Evolutionary conservation across 2,888 invertebrate genomes (phyloP), one percentile per base, ranked within the genome.

Genomic region (Erynnis tages): DNA sequence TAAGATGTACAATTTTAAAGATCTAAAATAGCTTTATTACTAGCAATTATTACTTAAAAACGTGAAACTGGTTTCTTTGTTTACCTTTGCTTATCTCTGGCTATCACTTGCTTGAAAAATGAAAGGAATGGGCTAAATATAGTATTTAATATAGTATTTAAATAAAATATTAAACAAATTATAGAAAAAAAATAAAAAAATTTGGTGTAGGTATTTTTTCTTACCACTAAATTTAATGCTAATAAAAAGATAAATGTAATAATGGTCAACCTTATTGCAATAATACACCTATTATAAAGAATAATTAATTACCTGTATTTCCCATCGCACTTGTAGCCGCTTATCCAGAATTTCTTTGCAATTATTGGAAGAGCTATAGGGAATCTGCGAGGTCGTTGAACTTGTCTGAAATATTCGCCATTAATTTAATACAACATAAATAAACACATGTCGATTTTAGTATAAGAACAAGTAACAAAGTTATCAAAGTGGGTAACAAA

Each of bases 241-340:
- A 21, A 21, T 21, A 21, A 4, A 21, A 21, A 21, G 3, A 3
- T 21, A 21, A 21, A 21, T 21, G 11, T 14, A 14, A 32, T 32
- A 13, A 10, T 13, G 10, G n/a, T 4, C 1, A 29, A 11, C 4
- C n/a, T 10, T 10, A 2, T 10, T 10, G 4, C n/a, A 11, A 0
- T 4, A 3, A 10, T 10, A 29, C 10, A 35, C n/a, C 10, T 10
- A 19, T 4, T 8, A 16, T n/a, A 17, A 17, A 13, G 14, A 21
- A 1, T 7, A 19, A 4, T 4, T 19, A 27, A 19, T 37, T 57
- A 92, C 94, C 79, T 94, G 92, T 45, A 95, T 81, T 68, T 95
- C 94, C 97, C 97, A 97, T 60, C 95, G 93, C 10, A 97, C 94
- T 85, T 97, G 97, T 54, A 97, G 84, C 58, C 94, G 92, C 66